These are phyloP conservation scores for Formica exsecta DNA, from an alignment of 1,140 invertebrate genomes.

Conservation along the genomic window DNA sequence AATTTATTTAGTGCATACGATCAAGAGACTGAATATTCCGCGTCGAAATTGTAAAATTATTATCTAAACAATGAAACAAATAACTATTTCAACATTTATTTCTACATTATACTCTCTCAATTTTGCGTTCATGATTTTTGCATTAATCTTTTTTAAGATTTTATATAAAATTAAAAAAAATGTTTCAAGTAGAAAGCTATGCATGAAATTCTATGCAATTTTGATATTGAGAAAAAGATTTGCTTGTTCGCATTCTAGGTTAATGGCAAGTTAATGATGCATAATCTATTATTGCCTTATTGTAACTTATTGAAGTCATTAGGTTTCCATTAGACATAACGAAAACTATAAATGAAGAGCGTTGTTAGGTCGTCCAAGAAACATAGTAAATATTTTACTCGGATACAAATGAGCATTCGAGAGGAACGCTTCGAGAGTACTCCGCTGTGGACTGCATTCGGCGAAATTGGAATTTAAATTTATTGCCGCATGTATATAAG, in stretches of 20 bases:
- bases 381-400: constrained; percentile 60
- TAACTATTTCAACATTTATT: neutral
- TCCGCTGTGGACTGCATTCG: constrained; percentile 61
- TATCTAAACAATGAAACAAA: neutral
- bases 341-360: constrained; percentile 33
- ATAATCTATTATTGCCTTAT: neutral
- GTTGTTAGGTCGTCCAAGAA: constrained; percentile 7
- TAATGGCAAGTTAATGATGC: neutral
- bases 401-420: constrained; percentile 26
- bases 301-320: neutral
- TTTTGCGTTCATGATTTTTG: neutral
- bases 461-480: constrained; percentile 74
- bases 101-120: neutral
- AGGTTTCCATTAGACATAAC: neutral
- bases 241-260: neutral
- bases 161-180: neutral
- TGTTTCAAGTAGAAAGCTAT: no score
- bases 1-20: neutral
- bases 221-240: neutral
- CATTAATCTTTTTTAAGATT: neutral
- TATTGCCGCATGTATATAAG: constrained; percentile 67
- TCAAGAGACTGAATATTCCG: neutral
- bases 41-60: neutral
- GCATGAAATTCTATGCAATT: no score
- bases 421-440: constrained; percentile 33